These are phyloP conservation scores for Eupithecia pulchellata DNA, from an alignment of 2,888 invertebrate genomes.

Conservation along the genomic window DNA sequence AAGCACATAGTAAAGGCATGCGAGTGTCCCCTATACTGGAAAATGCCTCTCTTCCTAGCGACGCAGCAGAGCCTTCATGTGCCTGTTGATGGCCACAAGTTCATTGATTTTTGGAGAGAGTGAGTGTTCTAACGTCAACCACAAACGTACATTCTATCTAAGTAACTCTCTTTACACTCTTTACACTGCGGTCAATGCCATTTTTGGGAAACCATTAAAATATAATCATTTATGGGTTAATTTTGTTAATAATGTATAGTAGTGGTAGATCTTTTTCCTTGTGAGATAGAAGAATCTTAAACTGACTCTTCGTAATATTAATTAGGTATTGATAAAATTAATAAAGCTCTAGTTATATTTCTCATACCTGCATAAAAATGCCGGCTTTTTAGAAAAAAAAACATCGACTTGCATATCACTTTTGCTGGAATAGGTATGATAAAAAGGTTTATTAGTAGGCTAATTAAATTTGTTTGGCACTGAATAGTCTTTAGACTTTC, in stretches of 20 bases:
- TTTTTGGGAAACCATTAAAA: neutral
- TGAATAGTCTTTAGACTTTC: neutral
- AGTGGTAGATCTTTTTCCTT: neutral
- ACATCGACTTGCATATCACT: neutral
- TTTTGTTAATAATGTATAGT: no score
- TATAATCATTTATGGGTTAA: neutral
- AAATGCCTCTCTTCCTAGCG: conserved; percentile 96
- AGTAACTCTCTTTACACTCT: neutral
- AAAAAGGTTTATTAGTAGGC: neutral
- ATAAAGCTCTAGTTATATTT: neutral
- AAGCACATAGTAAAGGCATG: conserved; percentile 92
- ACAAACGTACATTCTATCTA: neutral
- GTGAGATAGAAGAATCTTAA: neutral
- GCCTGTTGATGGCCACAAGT: conserved; percentile 92
- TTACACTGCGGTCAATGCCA: neutral
- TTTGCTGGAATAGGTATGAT: neutral
- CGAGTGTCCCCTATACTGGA: conserved; percentile 98
- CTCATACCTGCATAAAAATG: neutral
- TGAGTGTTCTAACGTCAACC: conserved; percentile 76
- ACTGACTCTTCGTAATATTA: neutral
- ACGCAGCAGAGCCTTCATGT: conserved; percentile 90
- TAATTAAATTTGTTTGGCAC: neutral
- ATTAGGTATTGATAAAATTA: neutral
- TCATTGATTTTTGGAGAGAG: conserved; percentile 97
- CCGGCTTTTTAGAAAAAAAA: neutral